Evolutionary conservation across 2,113 vertebrate species (phyloP), one percentile per base, ranked within the genome.

Genomic region (Hipposideros armiger): DNA sequence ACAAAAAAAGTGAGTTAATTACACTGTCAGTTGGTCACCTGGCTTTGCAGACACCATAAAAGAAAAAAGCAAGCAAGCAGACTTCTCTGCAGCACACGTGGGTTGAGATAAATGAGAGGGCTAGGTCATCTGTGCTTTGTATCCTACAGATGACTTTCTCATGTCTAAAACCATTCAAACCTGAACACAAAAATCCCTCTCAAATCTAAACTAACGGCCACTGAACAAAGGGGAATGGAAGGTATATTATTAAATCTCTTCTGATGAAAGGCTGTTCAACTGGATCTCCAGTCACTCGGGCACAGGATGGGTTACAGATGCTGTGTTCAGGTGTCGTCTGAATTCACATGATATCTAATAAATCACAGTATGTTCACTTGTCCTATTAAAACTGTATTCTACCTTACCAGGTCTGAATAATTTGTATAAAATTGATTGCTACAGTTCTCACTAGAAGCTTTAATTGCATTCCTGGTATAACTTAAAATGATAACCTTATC

Each of bases 401-500:
- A 98, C 98, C 97, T 98, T 98, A 97, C 96, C 96, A 97, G 96
- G 91, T 96, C 96, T 98, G 97, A 98, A 98, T 98, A 98, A 98
- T 98, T 98, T 98, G 98, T 98, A 98, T 97, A 98, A 98, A 98
- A 98, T 97, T 98, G 98, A 99, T 98, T 98, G 97, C 98, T 98
- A 95, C 97, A 96, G 97, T 98, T 98, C 98, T 98, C 98, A 98
- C 97, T 95, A 98, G 98, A 98, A 98, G 91, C 95, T 98, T 98
- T 99, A 99, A 98, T 98, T 99, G 98, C 98, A 97, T 99, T 98
- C 98, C 96, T 98, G 84, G 97, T 98, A 97, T 98, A 98, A 99
- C 98, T 98, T 98, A 98, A 98, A 99, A 98, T 98, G 98, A 98
- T 98, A 99, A 98, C 98, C 98, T 98, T 98, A 99, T 99, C 98